phyloP scores from a whole-genome alignment of 2,113 vertebrate species.

The Aptenodytes patagonicus region DNA sequence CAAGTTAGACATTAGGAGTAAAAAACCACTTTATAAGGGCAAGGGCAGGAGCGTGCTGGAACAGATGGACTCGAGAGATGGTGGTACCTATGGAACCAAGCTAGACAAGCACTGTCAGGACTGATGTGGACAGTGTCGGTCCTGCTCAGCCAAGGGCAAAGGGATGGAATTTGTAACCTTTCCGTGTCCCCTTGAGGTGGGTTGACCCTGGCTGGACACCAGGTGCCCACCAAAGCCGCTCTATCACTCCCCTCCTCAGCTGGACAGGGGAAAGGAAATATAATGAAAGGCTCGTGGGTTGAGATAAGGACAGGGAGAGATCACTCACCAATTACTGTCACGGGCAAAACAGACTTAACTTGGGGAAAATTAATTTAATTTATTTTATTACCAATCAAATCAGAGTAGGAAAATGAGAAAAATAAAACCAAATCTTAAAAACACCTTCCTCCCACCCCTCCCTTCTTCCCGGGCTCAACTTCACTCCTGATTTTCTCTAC shows the following conservation, averaged over 20 bases:
- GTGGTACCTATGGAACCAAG: neutral
- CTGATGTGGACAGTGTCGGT: neutral
- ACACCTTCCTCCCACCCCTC: neutral
- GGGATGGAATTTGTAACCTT: neutral
- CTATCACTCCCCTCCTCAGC: neutral
- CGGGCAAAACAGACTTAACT: neutral
- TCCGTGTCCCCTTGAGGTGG: neutral
- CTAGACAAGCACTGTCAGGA: neutral
- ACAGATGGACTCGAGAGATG: neutral
- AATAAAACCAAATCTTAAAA: neutral
- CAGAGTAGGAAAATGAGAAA: neutral
- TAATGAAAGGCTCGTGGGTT: fast-evolving
- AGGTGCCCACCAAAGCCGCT: neutral
- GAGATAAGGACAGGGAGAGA: neutral
- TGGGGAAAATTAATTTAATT: neutral
- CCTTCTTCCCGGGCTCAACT: neutral
- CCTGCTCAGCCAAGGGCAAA: neutral
- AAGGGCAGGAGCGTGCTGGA: neutral
- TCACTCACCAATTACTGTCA: neutral
- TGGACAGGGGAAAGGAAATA: neutral
- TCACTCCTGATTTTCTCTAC: neutral
- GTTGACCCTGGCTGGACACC: neutral
- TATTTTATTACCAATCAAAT: neutral
- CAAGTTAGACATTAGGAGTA: neutral
- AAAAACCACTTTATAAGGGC: neutral